Percentiles rank a stretch among this genome's conserved stretches.
Evolutionary conservation across 2,113 vertebrate genomes (phyloP).

Genomic region (Phasianus colchicus): DNA sequence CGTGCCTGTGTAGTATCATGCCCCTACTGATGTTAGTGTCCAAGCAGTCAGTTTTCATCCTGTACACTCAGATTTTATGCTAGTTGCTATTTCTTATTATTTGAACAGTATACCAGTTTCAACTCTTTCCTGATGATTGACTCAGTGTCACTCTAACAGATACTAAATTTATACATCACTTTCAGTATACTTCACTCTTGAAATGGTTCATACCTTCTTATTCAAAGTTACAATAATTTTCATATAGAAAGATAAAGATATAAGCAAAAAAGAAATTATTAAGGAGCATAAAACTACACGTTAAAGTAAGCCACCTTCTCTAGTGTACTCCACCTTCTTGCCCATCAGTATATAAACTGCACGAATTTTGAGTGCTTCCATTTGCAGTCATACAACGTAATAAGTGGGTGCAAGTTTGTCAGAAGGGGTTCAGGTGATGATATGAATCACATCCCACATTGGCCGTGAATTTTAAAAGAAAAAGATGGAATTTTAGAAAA

Average conservation of each 20-base stretch:
- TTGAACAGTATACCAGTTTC: not conserved
- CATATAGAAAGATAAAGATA: not conserved
- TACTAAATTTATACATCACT: not conserved
- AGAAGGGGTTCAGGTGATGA: conserved; percentile 13
- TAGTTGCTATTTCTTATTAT: not conserved
- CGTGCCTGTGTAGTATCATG: not conserved
- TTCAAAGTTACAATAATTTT: conserved; percentile 8
- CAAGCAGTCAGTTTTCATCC: conserved; percentile 4
- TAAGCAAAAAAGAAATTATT: conserved; percentile 12
- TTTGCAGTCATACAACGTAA: conserved; percentile 35
- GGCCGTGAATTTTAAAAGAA: not conserved
- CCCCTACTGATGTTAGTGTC: not conserved
- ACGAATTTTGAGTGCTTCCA: conserved; percentile 41
- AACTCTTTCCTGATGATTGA: not conserved
- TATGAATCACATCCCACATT: conserved; percentile 22
- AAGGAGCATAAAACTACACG: not conserved
- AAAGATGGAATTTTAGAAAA: not conserved
- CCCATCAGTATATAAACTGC: conserved; percentile 38
- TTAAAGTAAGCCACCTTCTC: conserved; percentile 30
- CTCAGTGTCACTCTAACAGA: not conserved
- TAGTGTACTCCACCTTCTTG: conserved; percentile 14
- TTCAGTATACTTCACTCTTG: not conserved
- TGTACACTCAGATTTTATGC: not conserved
- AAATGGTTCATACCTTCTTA: not conserved
- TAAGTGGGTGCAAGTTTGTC: conserved; percentile 41